Evolutionary conservation across 1,140 invertebrate genomes (phyloP), one percentile per base, ranked within the genome.

Genomic region (Neodiprion lecontei): DNA sequence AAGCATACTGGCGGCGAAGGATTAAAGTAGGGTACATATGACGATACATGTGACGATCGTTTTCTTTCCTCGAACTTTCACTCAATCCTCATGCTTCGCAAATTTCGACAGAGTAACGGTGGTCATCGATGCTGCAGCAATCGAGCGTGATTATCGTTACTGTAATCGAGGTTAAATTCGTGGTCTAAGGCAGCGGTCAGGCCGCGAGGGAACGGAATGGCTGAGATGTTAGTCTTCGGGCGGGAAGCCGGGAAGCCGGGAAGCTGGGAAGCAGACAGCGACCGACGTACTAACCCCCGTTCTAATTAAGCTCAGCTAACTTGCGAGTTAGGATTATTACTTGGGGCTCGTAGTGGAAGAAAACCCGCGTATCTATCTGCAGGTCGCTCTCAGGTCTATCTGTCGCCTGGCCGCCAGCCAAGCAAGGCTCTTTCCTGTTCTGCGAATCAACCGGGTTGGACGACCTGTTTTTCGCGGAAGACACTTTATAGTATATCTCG

Each of bases 261-360:
- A 40, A 61, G 53, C 53, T 9, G n/a, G 11, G n/a, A 17, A 61
- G 53, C 53, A 61, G 53, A 40, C 28, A 40, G 28, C 28, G 28
- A 3, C 28, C 28, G 28, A 40, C 28, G 28, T 40, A 40, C 80
- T 80, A 82, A 84, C 79, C 84, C 81, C 79, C 79, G 84, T 83
- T 83, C 85, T 86, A 87, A 87, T 87, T 87, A 86, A 87, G 84
- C 84, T 76, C 77, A 72, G 80, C 85, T 87, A 85, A 85, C 80
- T 81, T 79, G 84, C 82, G 83, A 87, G 86, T 87, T 85, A 85
- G 85, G 85, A 86, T 87, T 87, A 87, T 87, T 87, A 84, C 84
- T 84, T 77, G 80, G 75, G 67, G 70, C 72, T 67, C 28, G 28
- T 72, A 76, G 75, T 73, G 74, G 79, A 82, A 82, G 80, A 80